Base-by-base conservation (phyloP, 2,888 invertebrate genomes). In the Amblyjoppa fuscipennis region DNA sequence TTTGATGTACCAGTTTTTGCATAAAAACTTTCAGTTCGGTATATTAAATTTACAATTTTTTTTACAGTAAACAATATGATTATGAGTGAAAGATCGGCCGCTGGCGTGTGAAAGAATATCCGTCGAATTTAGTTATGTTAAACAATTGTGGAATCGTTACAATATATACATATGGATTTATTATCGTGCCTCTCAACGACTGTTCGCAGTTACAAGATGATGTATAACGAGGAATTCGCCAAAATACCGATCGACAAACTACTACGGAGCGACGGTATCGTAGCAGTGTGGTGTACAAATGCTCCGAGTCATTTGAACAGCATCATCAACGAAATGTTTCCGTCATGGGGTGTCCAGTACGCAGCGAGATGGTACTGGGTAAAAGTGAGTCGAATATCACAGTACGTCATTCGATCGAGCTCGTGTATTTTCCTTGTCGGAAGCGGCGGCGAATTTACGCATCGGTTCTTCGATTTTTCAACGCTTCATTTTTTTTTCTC, bases 261-360 rank as follows among this genome's bases (percentile, higher is more conserved):
- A 0, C 94, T 97, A 41, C 94, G 95, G 61, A 91, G 95, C 0
- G 95, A 96, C 88, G 96, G 97, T 53, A 92, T 99, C 2, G 95
- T 99, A 13, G 97, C 96, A 16, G 95, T 99, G 53, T 99, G 99
- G 99, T 98, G 98, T 91, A 99, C 99, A 16, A 99, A 99, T 94
- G 96, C 97, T 25, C 93, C 94, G 2, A 96, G 95, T 89, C 97
- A 98, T 92, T 95, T 97, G 77, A 93, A 95, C 11, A 96, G 96
- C 83, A 95, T 98, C 34, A 95, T 96, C 89, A 95, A 96, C 5
- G 94, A 96, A n/a, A 96, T 98, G 89, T 96, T 99, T 91, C 96
- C 97, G 0, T 94, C 94, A 51, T 99, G 99, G 99, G 96, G 96
- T 13, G 95, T 99, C 0, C 94, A 95, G 68, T 96, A 96, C 90